Percentiles rank a stretch among this genome's conserved stretches.
Evolutionary conservation across 2,888 invertebrate species (phyloP).

Genomic region (Oligia fasciuncula): DNA sequence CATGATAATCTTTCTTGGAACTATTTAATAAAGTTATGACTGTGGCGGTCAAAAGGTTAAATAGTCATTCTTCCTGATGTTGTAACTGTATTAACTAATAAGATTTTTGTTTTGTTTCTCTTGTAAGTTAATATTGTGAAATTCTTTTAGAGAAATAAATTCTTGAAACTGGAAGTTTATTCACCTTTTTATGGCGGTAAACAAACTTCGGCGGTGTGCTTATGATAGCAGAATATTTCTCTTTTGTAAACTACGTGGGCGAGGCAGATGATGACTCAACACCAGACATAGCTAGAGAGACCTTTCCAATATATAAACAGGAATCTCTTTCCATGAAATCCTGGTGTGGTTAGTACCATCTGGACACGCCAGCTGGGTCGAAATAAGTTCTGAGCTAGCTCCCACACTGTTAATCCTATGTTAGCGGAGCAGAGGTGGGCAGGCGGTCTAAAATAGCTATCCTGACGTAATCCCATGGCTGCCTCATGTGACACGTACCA

Average conservation of each 20-base stretch:
- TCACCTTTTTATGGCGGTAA: background rate
- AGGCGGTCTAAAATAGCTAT: background rate
- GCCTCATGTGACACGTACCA: background rate
- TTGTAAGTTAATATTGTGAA: too few species aligned
- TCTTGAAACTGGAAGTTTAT: background rate
- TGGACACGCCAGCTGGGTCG: background rate
- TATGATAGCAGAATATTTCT: background rate
- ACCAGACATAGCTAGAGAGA: too few species aligned
- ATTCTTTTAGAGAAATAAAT: too few species aligned
- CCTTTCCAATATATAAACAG: background rate
- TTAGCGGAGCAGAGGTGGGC: background rate
- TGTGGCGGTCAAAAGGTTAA: too few species aligned
- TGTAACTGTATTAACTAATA: too few species aligned
- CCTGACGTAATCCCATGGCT: background rate
- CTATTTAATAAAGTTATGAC: background rate
- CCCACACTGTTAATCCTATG: background rate
- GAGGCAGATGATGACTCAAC: too few species aligned
- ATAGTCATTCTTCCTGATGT: too few species aligned
- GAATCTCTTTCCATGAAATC: background rate
- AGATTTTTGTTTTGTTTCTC: too few species aligned
- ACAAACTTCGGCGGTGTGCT: background rate
- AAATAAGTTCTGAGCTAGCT: background rate
- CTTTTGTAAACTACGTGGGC: background rate
- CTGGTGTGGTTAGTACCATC: background rate
- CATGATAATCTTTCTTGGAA: constrained; percentile 29